Base-by-base conservation (phyloP, 2,888 invertebrate species). In the Corbicula japonica region DNA sequence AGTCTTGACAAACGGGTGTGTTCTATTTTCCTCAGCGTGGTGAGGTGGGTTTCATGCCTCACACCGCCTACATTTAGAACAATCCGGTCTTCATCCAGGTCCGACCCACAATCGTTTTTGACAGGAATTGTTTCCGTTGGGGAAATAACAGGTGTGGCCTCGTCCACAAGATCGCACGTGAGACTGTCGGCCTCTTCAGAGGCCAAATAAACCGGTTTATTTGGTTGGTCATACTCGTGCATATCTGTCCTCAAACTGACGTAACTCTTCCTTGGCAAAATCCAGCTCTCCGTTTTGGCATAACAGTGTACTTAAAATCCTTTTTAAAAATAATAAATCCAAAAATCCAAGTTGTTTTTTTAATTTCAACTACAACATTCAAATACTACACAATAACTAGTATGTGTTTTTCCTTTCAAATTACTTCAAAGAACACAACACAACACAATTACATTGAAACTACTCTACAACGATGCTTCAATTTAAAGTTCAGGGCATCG, bases 21-120 rank as follows among this genome's bases (percentile, higher is more conserved):
- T n/a, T 92, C 89, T 56, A 91, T 89, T 66, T 88, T 89, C 28
- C 86, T 76, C 28, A 93, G 82, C 8, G 93, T 92, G 21, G 89
- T 84, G 34, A 92, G 84, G 69, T 91, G 90, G 28, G 92, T 92
- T 83, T 93, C 92, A 78, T 93, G 93, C 18, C 92, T 80, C 2
- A 90, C 90, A 10, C 93, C 93, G 12, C 92, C 93, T 15, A 93
- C 93, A 84, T 93, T 93, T 66, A 93, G 87, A 60, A 91, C 77
- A 38, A 93, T 87, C 26, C 90, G 71, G 63, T 88, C 88, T 28
- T 80, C 83, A 44, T 83, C 83, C 60, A 8, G 23, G 6, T 75
- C 76, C 2, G 71, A 78, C 65, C 73, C 60, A 30, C 68, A 76
- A 50, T 63, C 72, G 34, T 68, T 74, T 60, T 83, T 83, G 50